Conservation (phyloP, 2,888 invertebrate species). For the Eudasyphora cyanicolor region DNA sequence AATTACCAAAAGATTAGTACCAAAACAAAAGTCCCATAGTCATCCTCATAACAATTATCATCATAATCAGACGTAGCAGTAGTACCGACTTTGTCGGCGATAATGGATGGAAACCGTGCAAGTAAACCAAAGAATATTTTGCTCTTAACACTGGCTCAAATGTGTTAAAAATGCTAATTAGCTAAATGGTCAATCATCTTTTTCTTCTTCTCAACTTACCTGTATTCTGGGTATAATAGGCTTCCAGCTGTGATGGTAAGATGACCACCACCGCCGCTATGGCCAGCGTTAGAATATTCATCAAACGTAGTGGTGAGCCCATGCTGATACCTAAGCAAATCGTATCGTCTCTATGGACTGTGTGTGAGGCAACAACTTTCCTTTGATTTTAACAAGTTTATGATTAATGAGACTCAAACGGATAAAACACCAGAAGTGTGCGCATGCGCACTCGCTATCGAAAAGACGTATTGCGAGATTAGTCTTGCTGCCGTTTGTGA, state of each 20-base stretch:
- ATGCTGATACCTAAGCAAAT: constrained; percentile 26
- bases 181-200: neutral
- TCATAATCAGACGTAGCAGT: neutral
- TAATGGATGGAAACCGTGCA: constrained; percentile 7
- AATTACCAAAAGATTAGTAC: neutral
- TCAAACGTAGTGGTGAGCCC: constrained; percentile 61
- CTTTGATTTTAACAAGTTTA: constrained; percentile 48
- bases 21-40: neutral
- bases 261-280: constrained; percentile 69
- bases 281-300: constrained; percentile 59
- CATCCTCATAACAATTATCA: constrained; percentile 20
- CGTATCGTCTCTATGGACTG: neutral
- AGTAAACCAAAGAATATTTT: neutral
- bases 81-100: neutral
- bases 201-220: constrained; percentile 69
- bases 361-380: constrained; percentile 37
- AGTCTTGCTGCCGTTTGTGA: neutral
- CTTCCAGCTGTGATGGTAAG: constrained; percentile 75
- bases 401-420: constrained; percentile 48
- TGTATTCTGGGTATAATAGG: constrained; percentile 74
- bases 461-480: neutral
- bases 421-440: neutral
- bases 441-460: neutral
- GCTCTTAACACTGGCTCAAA: neutral
- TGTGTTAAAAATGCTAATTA: constrained; percentile 23